A percentile compares a stretch with the other conserved stretches of the same genome.
Conservation (phyloP, 2,888 invertebrate genomes). For the Flabesymbios commensalis region DNA sequence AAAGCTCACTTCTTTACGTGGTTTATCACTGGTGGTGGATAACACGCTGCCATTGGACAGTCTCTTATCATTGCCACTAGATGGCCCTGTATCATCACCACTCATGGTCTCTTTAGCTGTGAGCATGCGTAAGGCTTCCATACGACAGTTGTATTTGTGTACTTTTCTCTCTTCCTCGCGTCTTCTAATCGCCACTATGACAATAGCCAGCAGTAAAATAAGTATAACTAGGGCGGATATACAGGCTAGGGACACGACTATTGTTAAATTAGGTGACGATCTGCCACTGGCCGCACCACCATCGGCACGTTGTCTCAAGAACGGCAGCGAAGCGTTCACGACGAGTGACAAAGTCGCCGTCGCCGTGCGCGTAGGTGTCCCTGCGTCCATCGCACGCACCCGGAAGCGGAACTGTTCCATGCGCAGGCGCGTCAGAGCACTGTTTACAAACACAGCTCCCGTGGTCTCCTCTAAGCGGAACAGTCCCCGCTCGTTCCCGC, state of each 20-base stretch:
- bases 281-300: background rate
- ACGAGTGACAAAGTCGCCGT: conserved; percentile 16
- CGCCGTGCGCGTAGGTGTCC: conserved; percentile 9
- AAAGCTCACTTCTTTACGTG: no score
- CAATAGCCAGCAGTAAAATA: no score
- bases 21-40: no score
- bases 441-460: conserved; percentile 21
- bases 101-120: conserved; percentile 16
- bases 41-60: no score
- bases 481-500: conserved; percentile 10
- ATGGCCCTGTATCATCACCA: no score
- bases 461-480: conserved; percentile 23
- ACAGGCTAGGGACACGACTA: no score
- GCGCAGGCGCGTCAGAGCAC: conserved; percentile 9
- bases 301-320: conserved; percentile 1
- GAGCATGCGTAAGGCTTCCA: conserved; percentile 28
- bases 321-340: conserved; percentile 26
- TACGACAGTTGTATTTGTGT: conserved; percentile 32
- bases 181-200: no score
- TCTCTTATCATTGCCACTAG: no score
- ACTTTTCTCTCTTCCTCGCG: no score
- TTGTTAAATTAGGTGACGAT: no score
- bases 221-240: no score
- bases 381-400: conserved; percentile 22
- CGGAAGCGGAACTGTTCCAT: conserved; percentile 12